Evolutionary conservation across 1,140 invertebrate species (phyloP).

Genomic region (Aphidius gifuensis): DNA sequence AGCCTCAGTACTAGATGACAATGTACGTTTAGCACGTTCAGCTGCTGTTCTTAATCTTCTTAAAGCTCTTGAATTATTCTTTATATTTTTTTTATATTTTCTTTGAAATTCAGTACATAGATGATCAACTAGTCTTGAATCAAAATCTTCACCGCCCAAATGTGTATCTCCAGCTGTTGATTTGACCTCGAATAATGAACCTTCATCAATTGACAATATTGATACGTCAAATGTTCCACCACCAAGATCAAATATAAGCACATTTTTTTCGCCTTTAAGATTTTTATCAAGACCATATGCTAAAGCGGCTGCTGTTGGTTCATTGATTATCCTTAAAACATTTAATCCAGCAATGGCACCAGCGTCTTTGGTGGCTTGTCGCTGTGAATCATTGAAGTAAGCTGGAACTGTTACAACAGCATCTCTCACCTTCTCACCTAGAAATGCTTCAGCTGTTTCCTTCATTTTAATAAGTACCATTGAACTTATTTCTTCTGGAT

Average conservation of each 20-base stretch:
- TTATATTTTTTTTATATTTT: constrained; percentile 56
- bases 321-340: constrained; percentile 81
- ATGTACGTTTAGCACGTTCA: constrained; percentile 60
- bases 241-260: constrained; percentile 73
- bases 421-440: constrained; percentile 50
- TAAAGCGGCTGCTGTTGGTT: constrained; percentile 71
- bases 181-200: constrained; percentile 75
- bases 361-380: constrained; percentile 66
- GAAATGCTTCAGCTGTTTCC: constrained; percentile 62
- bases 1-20: constrained; percentile 61
- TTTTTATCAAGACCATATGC: constrained; percentile 79
- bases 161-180: constrained; percentile 76
- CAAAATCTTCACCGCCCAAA: constrained; percentile 80
- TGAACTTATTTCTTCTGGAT: constrained; percentile 75
- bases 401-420: constrained; percentile 65
- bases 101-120: constrained; percentile 60
- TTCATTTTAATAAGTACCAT: constrained; percentile 83
- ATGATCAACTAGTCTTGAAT: constrained; percentile 76
- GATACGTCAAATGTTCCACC: constrained; percentile 84
- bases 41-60: constrained; percentile 66
- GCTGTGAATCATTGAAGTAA: constrained; percentile 70
- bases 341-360: constrained; percentile 67
- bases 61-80: constrained; percentile 52
- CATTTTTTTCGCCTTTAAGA: constrained; percentile 70
- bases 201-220: constrained; percentile 81